Base-by-base conservation (phyloP, 2,797 vertebrate species). In the Cephalopachus bancanus region DNA sequence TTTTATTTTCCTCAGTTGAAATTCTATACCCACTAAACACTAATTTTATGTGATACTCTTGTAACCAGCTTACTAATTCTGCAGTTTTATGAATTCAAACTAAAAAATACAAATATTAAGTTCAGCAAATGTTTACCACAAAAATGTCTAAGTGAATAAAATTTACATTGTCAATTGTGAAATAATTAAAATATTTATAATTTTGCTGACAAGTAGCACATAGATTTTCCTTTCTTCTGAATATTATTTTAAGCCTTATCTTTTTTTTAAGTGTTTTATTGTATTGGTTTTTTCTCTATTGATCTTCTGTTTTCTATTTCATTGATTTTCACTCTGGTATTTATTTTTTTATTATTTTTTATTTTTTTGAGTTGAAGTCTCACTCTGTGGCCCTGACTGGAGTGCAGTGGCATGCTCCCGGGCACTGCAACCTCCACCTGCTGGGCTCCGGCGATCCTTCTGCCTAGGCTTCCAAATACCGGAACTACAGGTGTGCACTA, bases 161-260 rank as follows among this genome's bases (percentile, higher is more conserved):
- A 44, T n/a, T 3, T 67, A 37, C 55, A 84, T 69, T 26, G 60
- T 75, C 10, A 51, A 10, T 51, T 89, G 44, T 15, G 3, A 89
- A 44, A 33, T 75, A 67, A 22, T 84, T 84, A 91, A 93, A 89
- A 72, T 72, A 44, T 37, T 83, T 88, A 28, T 28, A 84, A 80
- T 30, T 84, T 91, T 71, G 30, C 49, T 51, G 26, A 71, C 53
- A 60, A 69, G 90, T 2, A 4, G 3, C 30, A 53, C 9, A 76
- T 49, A 17, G 24, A 1, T 28, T 19, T 92, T 81, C 37, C 11
- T 88, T 37, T 92, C 5, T 65, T 79, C 15, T 88, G 64, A 28
- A 24, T 51, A 85, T 59, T 33, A 37, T 57, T 22, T 55, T 86
- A 80, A 67, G 9, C 55, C 53, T 37, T 37, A 37, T 37, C 37